These are phyloP conservation scores for Heliconius nattereri DNA, from an alignment of 1,140 invertebrate species.

Conservation along the genomic window DNA sequence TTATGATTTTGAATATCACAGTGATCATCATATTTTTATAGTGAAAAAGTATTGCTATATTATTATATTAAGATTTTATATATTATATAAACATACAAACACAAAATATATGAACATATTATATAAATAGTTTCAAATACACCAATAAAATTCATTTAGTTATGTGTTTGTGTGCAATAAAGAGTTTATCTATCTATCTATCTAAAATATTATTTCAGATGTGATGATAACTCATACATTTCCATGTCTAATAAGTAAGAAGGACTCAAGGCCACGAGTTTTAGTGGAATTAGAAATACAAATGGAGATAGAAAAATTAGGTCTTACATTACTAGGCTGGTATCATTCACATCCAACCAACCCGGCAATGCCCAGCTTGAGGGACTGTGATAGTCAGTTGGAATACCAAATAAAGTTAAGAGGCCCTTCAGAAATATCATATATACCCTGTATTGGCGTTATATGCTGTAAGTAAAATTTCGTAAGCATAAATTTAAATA, in stretches of 20 bases:
- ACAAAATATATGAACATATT: not conserved
- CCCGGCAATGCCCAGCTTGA: conserved; percentile 92
- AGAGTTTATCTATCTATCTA: too few relatives aligned
- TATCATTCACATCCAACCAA: conserved; percentile 97
- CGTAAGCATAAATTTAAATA: not conserved
- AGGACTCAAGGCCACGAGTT: conserved; percentile 87
- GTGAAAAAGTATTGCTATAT: too few relatives aligned
- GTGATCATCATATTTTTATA: too few relatives aligned
- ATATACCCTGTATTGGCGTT: conserved; percentile 95
- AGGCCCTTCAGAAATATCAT: conserved; percentile 92
- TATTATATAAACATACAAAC: not conserved
- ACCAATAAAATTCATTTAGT: too few relatives aligned
- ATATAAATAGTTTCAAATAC: not conserved
- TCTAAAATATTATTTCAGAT: conserved; percentile 84
- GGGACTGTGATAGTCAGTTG: conserved; percentile 95
- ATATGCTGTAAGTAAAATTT: conserved; percentile 88
- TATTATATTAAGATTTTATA: not conserved
- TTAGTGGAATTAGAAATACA: conserved; percentile 91
- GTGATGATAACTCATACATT: conserved; percentile 93
- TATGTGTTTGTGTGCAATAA: too few relatives aligned
- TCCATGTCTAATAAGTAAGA: conserved; percentile 92
- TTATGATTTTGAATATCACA: too few relatives aligned
- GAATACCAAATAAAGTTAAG: conserved; percentile 98
- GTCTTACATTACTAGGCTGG: conserved; percentile 94
- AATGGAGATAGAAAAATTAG: conserved; percentile 89